Evolutionary conservation across 2,113 vertebrate genomes (phyloP).

Genomic region (Hiodon tergisus): DNA sequence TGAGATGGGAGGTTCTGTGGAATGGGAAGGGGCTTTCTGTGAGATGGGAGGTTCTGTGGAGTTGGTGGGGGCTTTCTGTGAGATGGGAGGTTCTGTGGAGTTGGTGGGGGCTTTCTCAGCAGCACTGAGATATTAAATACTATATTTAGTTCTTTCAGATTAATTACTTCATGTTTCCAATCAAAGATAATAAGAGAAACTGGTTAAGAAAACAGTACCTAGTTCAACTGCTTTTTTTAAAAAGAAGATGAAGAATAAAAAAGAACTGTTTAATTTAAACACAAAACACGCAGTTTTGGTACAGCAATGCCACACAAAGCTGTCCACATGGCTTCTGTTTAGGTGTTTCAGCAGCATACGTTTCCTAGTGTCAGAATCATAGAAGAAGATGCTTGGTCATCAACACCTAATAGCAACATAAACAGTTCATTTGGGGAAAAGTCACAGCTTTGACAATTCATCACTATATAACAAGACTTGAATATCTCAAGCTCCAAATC

Average conservation of each 20-base stretch:
- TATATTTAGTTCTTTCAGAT: no score
- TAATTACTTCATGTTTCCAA: no score
- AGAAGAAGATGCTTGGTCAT: not conserved
- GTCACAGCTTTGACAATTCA: not conserved
- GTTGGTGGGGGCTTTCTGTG: no score
- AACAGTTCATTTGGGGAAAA: conserved; percentile 1
- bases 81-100: no score
- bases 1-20: no score
- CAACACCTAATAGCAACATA: not conserved
- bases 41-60: no score
- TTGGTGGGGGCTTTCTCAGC: no score
- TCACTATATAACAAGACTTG: not conserved
- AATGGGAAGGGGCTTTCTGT: no score
- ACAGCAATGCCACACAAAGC: not conserved
- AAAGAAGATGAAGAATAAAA: not conserved
- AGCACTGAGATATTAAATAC: no score
- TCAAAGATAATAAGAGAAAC: not conserved
- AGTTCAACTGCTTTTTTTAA: not conserved
- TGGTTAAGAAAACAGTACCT: not conserved
- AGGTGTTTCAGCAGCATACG: not conserved
- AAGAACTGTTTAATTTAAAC: not conserved
- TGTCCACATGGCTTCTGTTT: conserved; percentile 4
- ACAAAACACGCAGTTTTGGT: not conserved
- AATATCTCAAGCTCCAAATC: no score
- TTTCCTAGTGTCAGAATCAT: not conserved